A percentile compares a stretch with the other conserved stretches of the same genome.
phyloP scores from a whole-genome alignment of 1,140 invertebrate species.

The Saccostrea echinata region DNA sequence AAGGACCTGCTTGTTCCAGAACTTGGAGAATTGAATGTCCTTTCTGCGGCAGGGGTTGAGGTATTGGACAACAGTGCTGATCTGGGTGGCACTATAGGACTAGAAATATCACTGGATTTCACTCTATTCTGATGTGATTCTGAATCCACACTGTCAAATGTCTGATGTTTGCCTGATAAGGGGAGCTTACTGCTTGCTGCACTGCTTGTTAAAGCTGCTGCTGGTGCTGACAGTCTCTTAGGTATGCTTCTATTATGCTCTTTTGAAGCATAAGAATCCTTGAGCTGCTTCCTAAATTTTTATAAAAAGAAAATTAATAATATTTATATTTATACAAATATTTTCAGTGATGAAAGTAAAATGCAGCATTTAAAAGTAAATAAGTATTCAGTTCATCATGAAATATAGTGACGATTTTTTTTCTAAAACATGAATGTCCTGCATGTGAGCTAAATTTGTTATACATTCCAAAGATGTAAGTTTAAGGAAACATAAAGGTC shows the following conservation, averaged over 20 bases:
- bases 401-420: no score
- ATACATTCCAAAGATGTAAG: no score
- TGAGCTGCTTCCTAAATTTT: conserved; percentile 7
- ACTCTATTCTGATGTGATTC: background rate
- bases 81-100: background rate
- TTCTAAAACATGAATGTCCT: no score
- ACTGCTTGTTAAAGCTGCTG: background rate
- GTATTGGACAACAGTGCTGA: background rate
- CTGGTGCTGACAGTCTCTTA: conserved; percentile 6
- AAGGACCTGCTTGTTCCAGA: background rate
- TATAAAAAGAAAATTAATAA: background rate
- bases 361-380: no score
- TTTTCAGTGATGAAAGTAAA: no score
- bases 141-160: background rate
- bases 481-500: no score
- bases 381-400: no score
- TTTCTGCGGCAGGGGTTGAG: conserved; percentile 7
- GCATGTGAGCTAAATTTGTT: no score
- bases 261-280: background rate
- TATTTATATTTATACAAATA: no score
- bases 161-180: background rate
- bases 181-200: conserved; percentile 32
- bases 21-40: conserved; percentile 4
- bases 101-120: background rate
- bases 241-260: background rate